These are phyloP conservation scores for Hemicentrotus pulcherrimus DNA, from an alignment of 35 echinoderm and acorn worm genomes.

Conservation along the genomic window DNA sequence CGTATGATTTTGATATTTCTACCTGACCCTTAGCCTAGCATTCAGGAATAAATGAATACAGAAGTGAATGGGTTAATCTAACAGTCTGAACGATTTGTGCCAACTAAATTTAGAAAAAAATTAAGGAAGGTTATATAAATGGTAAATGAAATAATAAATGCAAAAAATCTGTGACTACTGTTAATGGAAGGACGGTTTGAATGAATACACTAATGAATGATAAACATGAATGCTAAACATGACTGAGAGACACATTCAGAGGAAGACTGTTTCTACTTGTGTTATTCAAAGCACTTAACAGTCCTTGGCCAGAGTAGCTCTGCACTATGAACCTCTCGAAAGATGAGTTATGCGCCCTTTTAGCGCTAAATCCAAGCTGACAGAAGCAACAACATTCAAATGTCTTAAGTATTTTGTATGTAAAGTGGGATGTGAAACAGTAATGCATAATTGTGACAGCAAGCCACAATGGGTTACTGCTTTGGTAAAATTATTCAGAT, in stretches of 20 bases:
- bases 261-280: neutral
- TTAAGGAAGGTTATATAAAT: too few relatives aligned
- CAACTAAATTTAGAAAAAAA: too few relatives aligned
- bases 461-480: neutral
- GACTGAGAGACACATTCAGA: neutral
- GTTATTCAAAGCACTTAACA: neutral
- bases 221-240: neutral
- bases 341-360: neutral
- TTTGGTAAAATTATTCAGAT: too few relatives aligned
- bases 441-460: neutral
- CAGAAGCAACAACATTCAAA: neutral
- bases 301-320: neutral
- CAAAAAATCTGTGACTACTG: too few relatives aligned
- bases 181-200: too few relatives aligned
- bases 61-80: too few relatives aligned
- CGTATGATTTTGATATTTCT: too few relatives aligned
- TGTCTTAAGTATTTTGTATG: neutral
- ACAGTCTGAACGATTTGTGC: too few relatives aligned
- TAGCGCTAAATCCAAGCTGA: neutral
- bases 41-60: too few relatives aligned
- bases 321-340: neutral
- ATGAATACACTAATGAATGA: too few relatives aligned
- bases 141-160: too few relatives aligned
- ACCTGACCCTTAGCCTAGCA: too few relatives aligned
- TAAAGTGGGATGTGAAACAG: neutral